Conservation (phyloP, 2,113 vertebrate species). For the Ahaetulla prasina region DNA sequence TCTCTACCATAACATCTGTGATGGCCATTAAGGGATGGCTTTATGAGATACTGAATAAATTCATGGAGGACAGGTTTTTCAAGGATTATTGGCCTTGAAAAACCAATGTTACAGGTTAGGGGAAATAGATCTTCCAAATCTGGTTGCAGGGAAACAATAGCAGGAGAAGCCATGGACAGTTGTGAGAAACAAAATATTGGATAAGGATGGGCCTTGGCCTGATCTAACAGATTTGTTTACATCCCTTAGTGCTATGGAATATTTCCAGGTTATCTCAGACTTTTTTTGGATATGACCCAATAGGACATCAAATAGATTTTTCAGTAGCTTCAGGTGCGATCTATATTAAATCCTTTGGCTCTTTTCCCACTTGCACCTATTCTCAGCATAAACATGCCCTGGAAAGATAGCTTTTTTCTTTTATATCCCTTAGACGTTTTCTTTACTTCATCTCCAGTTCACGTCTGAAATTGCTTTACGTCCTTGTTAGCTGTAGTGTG, state of each 20-base stretch:
- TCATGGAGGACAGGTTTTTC: background rate
- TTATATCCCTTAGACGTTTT: background rate
- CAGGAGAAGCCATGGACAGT: background rate
- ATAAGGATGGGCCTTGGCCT: background rate
- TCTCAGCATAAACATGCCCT: background rate
- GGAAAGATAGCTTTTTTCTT: background rate
- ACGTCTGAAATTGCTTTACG: background rate
- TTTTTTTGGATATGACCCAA: background rate
- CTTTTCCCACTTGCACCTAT: background rate
- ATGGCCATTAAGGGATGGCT: background rate
- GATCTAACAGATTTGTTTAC: background rate
- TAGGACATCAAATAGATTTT: background rate
- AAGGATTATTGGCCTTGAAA: background rate
- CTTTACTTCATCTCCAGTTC: background rate
- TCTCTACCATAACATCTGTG: background rate
- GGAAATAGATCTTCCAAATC: background rate
- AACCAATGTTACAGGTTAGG: background rate
- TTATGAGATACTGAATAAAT: background rate
- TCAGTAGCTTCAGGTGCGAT: background rate
- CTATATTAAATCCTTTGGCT: background rate
- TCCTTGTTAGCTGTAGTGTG: background rate
- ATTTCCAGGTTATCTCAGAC: background rate
- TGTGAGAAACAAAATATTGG: background rate
- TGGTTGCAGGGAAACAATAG: background rate
- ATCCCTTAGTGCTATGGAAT: background rate